Base-by-base conservation (phyloP, 2,113 vertebrate species). In the Melanostigma gelatinosum region DNA sequence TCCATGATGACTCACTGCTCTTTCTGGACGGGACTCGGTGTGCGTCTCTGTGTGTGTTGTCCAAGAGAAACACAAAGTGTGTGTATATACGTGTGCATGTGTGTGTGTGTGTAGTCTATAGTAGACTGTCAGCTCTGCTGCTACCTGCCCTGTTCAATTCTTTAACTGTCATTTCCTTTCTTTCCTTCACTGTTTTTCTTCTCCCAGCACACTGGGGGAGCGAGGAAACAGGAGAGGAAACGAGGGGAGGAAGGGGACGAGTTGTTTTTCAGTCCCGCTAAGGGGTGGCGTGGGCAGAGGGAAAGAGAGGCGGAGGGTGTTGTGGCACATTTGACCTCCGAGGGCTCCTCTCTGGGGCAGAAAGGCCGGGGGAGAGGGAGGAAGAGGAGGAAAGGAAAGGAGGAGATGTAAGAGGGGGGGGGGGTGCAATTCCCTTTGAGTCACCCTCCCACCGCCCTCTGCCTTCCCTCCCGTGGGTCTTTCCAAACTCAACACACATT, bases 401-500 rank as follows among this genome's bases (percentile, higher is more conserved):
- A 52, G 52, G 62, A 60, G 61, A 81, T 75, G 78, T 65, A 77
- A 52, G 42, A 52, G 15, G 12, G 24, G 72, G 7, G 27, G 72
- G 75, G 75, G 79, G 58, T 64, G 64, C 54, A 75, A 79, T 85
- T 86, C 78, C 84, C 84, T 84, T 57, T n/a, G 79, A 83, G 82
- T 77, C 84, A 34, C 65, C 69, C 76, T 86, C 87, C 79, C 87
- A 70, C 79, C 75, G 79, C 83, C 90, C 83, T 85, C 74, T 60
- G 38, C 77, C 72, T 88, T 79, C 57, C 76, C 83, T 88, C 80
- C 90, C 72, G 50, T 6, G 61, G 87, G 83, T 85, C 90, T 82
- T 92, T 93, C 91, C 89, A 93, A 94, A 94, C 93, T 91, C 90
- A 93, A 92, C 91, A 94, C 92, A 94, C 90, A 93, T 92, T 95